Evolutionary conservation across 1,140 invertebrate genomes (phyloP), one percentile per base, ranked within the genome.

Genomic region (Tetramorium parvispinum): DNA sequence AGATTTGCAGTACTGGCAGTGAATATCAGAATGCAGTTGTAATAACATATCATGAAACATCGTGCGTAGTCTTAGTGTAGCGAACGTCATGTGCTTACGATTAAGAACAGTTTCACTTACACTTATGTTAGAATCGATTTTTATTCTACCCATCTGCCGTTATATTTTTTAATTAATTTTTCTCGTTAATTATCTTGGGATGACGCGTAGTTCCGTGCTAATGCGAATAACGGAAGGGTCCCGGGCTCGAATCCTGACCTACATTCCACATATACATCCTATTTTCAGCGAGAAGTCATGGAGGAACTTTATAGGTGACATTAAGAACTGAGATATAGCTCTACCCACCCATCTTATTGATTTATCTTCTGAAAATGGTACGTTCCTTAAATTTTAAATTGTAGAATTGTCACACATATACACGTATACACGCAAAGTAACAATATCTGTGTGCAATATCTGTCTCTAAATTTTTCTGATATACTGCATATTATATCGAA

Each of bases 1-100:
- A n/a, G n/a, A n/a, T n/a, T n/a, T n/a, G n/a, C n/a, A n/a, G n/a
- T n/a, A n/a, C n/a, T n/a, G n/a, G n/a, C n/a, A n/a, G n/a, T n/a
- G n/a, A n/a, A n/a, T n/a, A n/a, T n/a, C n/a, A n/a, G n/a, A n/a
- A n/a, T n/a, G n/a, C n/a, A n/a, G n/a, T n/a, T n/a, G n/a, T 32
- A 70, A 81, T 37, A 13, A 83, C 79, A 75, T 83, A 83, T 83
- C 79, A 75, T 73, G 21, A 83, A 83, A 59, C 40, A 83, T 59
- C 40, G 68, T 70, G 61, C 77, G 49, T 83, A 83, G 53, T 1
- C 18, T 73, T 83, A 83, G 24, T 46, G 68, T 73, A 83, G 24
- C 24, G 49, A 75, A 49, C n/a, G 71, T 81, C 65, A 49, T 59
- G 21, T 83, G 68, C 53, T 82, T 82, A 82, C 27, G 27, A 75